These are phyloP conservation scores for Diploscapter pachys DNA, from an alignment of 1,140 invertebrate species.

Conservation along the genomic window DNA sequence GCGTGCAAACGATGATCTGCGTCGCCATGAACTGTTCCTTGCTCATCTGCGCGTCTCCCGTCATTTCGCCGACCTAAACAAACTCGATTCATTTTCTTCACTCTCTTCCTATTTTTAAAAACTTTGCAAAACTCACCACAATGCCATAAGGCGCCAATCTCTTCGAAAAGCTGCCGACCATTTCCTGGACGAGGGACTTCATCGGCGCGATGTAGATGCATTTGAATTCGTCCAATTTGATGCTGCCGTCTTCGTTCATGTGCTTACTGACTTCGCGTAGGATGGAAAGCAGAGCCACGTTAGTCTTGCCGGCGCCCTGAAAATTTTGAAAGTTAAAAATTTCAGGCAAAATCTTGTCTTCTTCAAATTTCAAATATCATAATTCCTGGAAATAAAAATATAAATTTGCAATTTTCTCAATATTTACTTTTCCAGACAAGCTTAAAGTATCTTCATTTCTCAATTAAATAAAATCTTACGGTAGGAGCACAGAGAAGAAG, in stretches of 20 bases:
- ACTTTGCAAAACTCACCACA: conserved; percentile 62
- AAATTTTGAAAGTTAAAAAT: conserved; percentile 30
- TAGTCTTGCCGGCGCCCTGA: conserved; percentile 94
- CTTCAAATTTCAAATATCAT: conserved; percentile 13
- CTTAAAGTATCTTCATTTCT: neutral
- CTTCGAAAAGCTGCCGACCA: conserved; percentile 79
- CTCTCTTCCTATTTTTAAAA: conserved; percentile 69
- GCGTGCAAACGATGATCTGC: conserved; percentile 97
- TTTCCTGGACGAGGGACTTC: conserved; percentile 97
- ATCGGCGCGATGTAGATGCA: conserved; percentile 98
- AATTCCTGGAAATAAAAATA: neutral
- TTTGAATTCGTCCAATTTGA: conserved; percentile 94
- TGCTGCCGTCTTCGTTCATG: conserved; percentile 85
- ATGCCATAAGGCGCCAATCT: conserved; percentile 50
- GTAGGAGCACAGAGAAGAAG: conserved; percentile 94
- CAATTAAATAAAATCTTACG: conserved; percentile 59
- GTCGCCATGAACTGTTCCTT: conserved; percentile 93
- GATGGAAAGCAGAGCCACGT: conserved; percentile 91
- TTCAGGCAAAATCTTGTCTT: neutral
- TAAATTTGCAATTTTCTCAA: neutral
- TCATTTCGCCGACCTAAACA: conserved; percentile 93
- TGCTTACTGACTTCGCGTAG: conserved; percentile 96
- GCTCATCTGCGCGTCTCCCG: conserved; percentile 94
- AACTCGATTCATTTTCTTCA: conserved; percentile 61
- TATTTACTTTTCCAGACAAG: neutral